Base-by-base conservation (phyloP, 2,888 invertebrate genomes). In the Psylliodes chrysocephalus region DNA sequence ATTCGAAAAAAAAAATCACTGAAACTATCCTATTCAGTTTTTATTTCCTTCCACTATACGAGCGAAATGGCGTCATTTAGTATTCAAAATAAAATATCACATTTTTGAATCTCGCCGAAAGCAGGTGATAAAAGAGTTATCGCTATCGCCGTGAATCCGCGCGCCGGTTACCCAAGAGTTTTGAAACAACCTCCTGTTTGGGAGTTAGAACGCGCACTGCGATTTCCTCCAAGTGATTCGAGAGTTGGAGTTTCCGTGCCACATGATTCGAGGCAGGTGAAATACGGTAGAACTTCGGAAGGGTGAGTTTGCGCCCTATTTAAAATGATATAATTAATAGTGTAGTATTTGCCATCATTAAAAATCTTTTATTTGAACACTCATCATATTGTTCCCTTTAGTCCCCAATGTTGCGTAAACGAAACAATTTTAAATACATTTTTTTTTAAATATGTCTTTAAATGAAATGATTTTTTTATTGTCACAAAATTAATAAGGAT, bases 221-320 rank as follows among this genome's bases (percentile, higher is more conserved):
- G 73, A 73, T 72, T 71, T 70, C 28, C 28, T 28, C 28, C 14
- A 30, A 49, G 49, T 28, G 30, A 14, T 49, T 2, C 68, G 67
- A 68, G 68, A 71, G 67, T 68, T 59, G 55, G 63, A 68, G 67
- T 68, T 71, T 72, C 66, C 64, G 68, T 73, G 71, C 69, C 74
- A 73, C 74, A 74, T 73, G 75, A 74, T 71, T 66, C 69, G 60
- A 69, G 71, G 71, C 75, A 75, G 75, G 75, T 75, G 64, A 75
- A 74, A 73, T 75, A 75, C 71, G 73, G 69, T 66, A 56, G 64
- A 68, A 63, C 60, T 67, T 67, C 40, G 63, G 7, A 52, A 42
- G 38, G 46, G 12, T 22, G 51, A 62, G 62, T 12, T 42, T 62
- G 62, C 62, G 62, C 62, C n/a, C 28, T 18, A 28, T 54, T 54